Evolutionary conservation across 2,113 vertebrate species (phyloP).

Genomic region (Centropus unirufus): DNA sequence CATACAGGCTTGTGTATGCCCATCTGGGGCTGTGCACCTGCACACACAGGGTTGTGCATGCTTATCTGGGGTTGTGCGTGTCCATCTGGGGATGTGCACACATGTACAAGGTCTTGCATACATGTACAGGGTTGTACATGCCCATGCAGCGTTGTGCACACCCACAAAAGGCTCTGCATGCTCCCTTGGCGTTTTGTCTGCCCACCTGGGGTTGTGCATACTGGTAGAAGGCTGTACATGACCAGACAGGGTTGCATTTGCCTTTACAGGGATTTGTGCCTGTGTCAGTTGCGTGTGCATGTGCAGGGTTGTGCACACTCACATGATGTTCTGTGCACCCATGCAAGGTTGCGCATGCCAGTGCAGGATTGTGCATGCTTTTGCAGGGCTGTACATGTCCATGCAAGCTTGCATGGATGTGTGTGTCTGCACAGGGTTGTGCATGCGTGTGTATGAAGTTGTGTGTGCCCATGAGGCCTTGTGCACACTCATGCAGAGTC

Average conservation of each 20-base stretch:
- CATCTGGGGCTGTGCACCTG: not conserved
- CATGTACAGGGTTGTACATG: accelerated
- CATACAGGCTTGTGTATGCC: accelerated
- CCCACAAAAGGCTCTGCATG: not conserved
- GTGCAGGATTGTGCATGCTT: not conserved
- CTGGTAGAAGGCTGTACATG: accelerated
- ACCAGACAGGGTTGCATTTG: accelerated
- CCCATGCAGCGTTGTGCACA: not conserved
- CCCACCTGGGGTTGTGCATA: too few species aligned
- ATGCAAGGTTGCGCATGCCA: accelerated
- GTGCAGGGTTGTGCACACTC: not conserved
- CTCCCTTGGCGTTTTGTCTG: too few species aligned
- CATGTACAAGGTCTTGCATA: not conserved
- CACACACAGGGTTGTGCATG: accelerated
- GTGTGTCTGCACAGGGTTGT: not conserved
- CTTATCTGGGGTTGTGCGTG: not conserved
- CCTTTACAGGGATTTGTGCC: not conserved
- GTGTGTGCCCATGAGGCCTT: accelerated
- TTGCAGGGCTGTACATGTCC: not conserved
- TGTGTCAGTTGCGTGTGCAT: accelerated
- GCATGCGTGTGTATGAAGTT: accelerated
- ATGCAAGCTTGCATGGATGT: accelerated
- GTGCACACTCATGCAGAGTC: accelerated
- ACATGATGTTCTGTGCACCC: accelerated
- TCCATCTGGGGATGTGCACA: not conserved